Base-by-base conservation (phyloP, 2,888 invertebrate genomes). In the Chorisops tibialis region DNA sequence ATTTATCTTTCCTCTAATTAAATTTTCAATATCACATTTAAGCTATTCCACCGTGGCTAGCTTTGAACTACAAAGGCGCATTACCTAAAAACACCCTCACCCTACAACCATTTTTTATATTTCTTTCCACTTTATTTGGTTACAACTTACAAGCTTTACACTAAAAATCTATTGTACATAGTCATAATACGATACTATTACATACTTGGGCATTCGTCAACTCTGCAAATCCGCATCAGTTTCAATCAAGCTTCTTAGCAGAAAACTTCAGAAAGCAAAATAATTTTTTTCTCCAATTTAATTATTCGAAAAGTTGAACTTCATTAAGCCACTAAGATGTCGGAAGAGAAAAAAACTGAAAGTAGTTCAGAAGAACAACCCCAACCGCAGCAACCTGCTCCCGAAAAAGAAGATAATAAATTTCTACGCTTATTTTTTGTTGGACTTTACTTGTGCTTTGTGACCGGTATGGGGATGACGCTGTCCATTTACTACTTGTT, bases 401-500 rank as follows among this genome's bases (percentile, higher is more conserved):
- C 19, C 19, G n/a, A 24, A 19, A 39, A 47, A 5, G 37, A 39
- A 24, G 75, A 76, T 19, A 72, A 75, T 9, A 73, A 74, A 66
- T 70, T 75, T 5, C 74, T 77, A 54, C 71, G 72, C 11, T 62
- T 76, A 7, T 69, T 76, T 35, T 74, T 77, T 0, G 58, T 76
- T 30, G 65, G 69, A 0, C 67, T 76, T 21, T 76, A 76, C 35
- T 69, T 76, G 70, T 74, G 73, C 35, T 76, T 76, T 2, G 71
- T 76, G 0, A 70, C 75, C 47, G 76, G 76, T 54, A 68, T 76
- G 67, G 76, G 76, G 12, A 69, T 76, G 64, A 70, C 74, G 1
- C 63, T 76, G 62, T 77, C 76, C 24, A 69, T 74, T 61, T 76
- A 77, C 61, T 74, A 76, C 67, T 64, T 76, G 1, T 76, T 76